phyloP scores from a whole-genome alignment of 2,113 vertebrate genomes.

The Prinia subflava region DNA sequence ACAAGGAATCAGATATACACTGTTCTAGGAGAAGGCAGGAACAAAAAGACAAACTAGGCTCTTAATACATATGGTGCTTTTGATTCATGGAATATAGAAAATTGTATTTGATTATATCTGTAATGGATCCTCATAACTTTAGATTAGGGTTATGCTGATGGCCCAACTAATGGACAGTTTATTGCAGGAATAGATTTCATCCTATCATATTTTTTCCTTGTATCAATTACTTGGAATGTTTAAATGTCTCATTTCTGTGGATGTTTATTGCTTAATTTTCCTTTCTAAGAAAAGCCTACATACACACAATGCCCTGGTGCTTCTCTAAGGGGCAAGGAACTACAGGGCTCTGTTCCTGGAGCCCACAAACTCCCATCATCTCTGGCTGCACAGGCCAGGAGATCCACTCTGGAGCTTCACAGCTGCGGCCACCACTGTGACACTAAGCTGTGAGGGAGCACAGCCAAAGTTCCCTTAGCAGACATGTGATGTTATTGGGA shows the following conservation, averaged over 20 bases:
- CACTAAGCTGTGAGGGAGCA: not conserved
- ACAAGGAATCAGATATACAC: constrained; percentile 47
- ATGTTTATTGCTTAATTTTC: constrained; percentile 68
- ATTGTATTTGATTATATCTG: constrained; percentile 67
- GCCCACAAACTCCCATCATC: not conserved
- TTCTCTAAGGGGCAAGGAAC: not conserved
- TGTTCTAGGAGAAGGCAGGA: constrained; percentile 34
- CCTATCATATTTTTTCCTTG: constrained; percentile 42
- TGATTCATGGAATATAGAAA: constrained; percentile 64
- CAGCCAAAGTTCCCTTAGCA: not conserved
- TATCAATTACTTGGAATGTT: constrained; percentile 70
- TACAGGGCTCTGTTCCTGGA: not conserved
- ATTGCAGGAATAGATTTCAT: constrained; percentile 52
- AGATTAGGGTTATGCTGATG: constrained; percentile 56
- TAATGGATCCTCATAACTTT: constrained; percentile 70
- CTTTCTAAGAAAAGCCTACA: constrained; percentile 26
- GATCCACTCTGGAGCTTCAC: not conserved
- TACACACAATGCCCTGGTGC: not conserved
- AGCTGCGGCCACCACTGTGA: not conserved
- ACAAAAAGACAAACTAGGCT: constrained; percentile 49
- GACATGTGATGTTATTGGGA: not conserved
- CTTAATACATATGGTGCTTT: constrained; percentile 32
- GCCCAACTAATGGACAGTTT: constrained; percentile 56
- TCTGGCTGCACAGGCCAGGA: not conserved
- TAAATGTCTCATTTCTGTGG: constrained; percentile 65